A percentile compares a stretch with the other conserved stretches of the same genome.
phyloP scores from a whole-genome alignment of 1,140 invertebrate genomes.

The Bombus confusus region DNA sequence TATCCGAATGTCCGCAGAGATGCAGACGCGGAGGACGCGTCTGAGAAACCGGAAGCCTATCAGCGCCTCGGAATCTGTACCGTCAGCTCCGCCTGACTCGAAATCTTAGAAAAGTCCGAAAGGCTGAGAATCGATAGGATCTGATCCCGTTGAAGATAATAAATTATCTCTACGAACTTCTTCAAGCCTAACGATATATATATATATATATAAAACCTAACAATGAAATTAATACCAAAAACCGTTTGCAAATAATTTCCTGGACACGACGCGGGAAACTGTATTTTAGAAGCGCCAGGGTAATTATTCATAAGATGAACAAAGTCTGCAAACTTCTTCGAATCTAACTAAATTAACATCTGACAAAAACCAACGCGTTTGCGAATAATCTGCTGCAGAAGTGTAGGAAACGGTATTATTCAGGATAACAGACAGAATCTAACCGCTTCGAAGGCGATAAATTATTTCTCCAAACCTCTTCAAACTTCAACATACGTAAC shows the following conservation, averaged over 20 bases:
- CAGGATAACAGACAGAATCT: slow-evolving; percentile 1
- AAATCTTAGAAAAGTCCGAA: neutral
- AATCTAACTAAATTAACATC: neutral
- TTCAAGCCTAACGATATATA: neutral
- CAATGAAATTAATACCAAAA: neutral
- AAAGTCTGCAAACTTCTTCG: too few species aligned
- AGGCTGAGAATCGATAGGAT: neutral
- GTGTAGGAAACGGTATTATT: too few species aligned
- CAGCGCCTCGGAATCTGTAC: slow-evolving; percentile 76
- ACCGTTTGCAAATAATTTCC: neutral
- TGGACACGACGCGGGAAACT: neutral
- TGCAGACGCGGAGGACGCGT: slow-evolving; percentile 58
- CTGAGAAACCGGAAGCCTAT: slow-evolving; percentile 77
- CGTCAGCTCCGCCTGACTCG: slow-evolving; percentile 71
- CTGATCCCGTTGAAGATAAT: neutral
- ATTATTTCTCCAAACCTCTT: neutral
- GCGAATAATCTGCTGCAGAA: too few species aligned
- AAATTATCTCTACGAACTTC: neutral
- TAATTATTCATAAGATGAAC: neutral
- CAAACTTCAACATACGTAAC: neutral
- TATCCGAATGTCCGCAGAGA: slow-evolving; percentile 44
- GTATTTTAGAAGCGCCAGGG: neutral
- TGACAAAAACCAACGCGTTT: neutral
- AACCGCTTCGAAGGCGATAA: neutral
- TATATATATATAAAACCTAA: neutral